Evolutionary conservation across 2,888 invertebrate species (phyloP).

Genomic region (Apoda limacodes): DNA sequence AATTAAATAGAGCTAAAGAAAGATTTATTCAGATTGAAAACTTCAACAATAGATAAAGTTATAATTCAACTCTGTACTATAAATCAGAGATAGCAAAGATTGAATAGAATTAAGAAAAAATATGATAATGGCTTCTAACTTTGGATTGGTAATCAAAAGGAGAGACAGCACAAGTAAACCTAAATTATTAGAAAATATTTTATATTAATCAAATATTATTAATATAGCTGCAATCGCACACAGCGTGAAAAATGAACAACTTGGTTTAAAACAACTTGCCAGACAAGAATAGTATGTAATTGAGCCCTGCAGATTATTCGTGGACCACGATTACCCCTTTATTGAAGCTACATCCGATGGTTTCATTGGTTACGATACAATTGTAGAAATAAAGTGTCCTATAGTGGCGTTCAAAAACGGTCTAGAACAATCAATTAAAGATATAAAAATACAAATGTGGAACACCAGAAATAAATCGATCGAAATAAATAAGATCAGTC

Average conservation of each 20-base stretch:
- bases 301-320: slow-evolving; percentile 13
- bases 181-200: slow-evolving; percentile 1
- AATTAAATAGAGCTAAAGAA: too few relatives aligned
- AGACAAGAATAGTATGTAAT: slow-evolving; percentile 9
- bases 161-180: slow-evolving; percentile 1
- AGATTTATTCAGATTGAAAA: too few relatives aligned
- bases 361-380: slow-evolving; percentile 4
- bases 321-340: slow-evolving; percentile 10
- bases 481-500: too few relatives aligned
- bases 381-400: slow-evolving; percentile 17
- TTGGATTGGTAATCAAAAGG: slow-evolving; percentile 6
- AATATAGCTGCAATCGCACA: slow-evolving; percentile 1
- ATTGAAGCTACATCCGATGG: slow-evolving; percentile 18
- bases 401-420: slow-evolving; percentile 3
- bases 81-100: background rate
- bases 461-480: too few relatives aligned
- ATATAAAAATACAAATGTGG: too few relatives aligned
- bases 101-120: slow-evolving; percentile 4
- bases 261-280: slow-evolving; percentile 2
- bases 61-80: background rate
- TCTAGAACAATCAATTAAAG: background rate
- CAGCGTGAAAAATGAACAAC: slow-evolving; percentile 1
- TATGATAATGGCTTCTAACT: slow-evolving; percentile 6
- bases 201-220: slow-evolving; percentile 1
- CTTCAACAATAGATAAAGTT: background rate